Percentiles rank a stretch among this genome's conserved stretches.
These are phyloP conservation scores for Scaptomyza reducta DNA, from an alignment of 2,888 invertebrate species.

Conservation along the genomic window DNA sequence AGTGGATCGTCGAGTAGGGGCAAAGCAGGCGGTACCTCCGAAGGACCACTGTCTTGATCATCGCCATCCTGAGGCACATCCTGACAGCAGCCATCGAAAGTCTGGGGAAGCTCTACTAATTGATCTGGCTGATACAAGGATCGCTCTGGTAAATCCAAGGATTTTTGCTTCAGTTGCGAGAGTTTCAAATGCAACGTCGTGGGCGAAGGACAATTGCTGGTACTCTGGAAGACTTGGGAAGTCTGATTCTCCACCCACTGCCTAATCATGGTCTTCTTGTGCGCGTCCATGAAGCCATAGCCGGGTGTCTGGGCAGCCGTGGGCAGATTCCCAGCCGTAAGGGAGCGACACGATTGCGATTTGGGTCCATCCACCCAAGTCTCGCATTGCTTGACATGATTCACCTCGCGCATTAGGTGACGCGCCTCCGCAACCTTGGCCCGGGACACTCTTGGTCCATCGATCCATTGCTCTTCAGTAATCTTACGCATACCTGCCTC, in stretches of 20 bases:
- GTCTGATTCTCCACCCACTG: constrained; percentile 97
- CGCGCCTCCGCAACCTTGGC: constrained; percentile 92
- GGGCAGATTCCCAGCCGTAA: constrained; percentile 83
- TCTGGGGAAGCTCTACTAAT: constrained; percentile 53
- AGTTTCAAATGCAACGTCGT: constrained; percentile 85
- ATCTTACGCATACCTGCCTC: constrained; percentile 84
- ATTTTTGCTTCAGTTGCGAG: constrained; percentile 87
- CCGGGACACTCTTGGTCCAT: constrained; percentile 95
- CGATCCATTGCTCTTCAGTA: constrained; percentile 98
- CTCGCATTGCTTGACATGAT: constrained; percentile 91
- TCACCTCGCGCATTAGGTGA: constrained; percentile 91
- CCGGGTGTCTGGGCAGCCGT: constrained; percentile 84
- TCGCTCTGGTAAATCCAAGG: constrained; percentile 76
- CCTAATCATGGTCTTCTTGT: constrained; percentile 96
- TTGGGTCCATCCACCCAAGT: constrained; percentile 98
- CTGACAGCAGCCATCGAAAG: constrained; percentile 38
- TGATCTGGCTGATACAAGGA: constrained; percentile 83
- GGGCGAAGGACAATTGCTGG: constrained; percentile 83
- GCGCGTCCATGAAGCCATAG: constrained; percentile 96
- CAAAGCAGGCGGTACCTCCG: constrained; percentile 92
- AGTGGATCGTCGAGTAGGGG: constrained; percentile 92
- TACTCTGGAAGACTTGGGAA: constrained; percentile 88
- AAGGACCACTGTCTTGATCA: constrained; percentile 92
- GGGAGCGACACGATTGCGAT: constrained; percentile 86
- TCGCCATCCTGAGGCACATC: constrained; percentile 85